Evolutionary conservation across 64 coral and sea anemone species (phyloP).

Genomic region (Trachythela sp.): DNA sequence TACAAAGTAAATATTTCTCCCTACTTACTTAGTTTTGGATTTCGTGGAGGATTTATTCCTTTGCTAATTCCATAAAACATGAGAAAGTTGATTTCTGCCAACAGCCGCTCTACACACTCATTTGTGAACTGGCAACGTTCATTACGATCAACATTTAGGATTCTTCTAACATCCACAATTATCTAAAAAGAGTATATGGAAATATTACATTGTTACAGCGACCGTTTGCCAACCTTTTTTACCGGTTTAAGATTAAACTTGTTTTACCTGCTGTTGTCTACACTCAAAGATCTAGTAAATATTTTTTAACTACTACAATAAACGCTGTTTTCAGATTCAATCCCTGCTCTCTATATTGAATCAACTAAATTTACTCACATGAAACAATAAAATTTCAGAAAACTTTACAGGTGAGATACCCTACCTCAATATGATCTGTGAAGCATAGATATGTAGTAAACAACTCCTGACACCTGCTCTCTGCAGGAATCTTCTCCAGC

Average conservation of each 20-base stretch:
- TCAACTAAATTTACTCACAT: too few relatives aligned
- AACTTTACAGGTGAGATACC: background rate
- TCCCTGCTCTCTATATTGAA: too few relatives aligned
- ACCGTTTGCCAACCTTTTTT: too few relatives aligned
- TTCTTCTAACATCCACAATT: background rate
- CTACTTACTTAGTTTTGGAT: background rate
- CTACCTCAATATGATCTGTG: background rate
- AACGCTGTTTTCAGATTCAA: background rate
- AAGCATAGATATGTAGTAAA: background rate
- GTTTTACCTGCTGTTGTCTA: too few relatives aligned
- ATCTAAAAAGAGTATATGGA: background rate
- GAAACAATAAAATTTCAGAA: too few relatives aligned
- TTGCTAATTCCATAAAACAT: conserved; percentile 8
- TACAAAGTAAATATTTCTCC: too few relatives aligned
- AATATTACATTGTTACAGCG: background rate
- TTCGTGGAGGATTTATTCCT: background rate
- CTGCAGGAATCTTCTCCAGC: background rate
- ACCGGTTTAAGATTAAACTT: too few relatives aligned
- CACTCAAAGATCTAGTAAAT: too few relatives aligned
- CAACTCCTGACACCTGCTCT: background rate
- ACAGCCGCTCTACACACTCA: background rate
- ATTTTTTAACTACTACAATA: background rate
- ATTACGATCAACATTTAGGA: background rate
- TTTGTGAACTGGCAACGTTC: background rate
- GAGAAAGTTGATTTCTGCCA: background rate